These are phyloP conservation scores for Petrosia ficiformis DNA, from an alignment of 37 sponge, comb jelly and placozoan species.

Conservation along the genomic window DNA sequence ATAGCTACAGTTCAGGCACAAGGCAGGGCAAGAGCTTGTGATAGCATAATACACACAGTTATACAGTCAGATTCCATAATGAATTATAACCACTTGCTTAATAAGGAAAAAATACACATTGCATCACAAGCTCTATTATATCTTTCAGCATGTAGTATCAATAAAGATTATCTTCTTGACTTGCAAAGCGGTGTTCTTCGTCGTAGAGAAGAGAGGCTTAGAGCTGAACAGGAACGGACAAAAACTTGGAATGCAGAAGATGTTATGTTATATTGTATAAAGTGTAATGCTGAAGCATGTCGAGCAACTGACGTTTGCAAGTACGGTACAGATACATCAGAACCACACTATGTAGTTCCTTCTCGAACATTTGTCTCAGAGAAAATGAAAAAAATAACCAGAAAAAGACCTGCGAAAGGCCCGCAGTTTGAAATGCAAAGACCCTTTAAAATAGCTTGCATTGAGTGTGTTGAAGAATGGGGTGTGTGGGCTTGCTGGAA, in stretches of 20 bases:
- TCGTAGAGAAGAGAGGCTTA: constrained; percentile 1
- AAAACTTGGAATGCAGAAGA: neutral
- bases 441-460: constrained; percentile 46
- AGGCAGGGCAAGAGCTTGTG: constrained; percentile 61
- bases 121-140: constrained; percentile 10
- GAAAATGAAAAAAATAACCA: neutral
- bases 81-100: constrained; percentile 22
- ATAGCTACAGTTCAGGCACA: constrained; percentile 64
- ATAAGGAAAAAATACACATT: constrained; percentile 34
- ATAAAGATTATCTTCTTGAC: constrained; percentile 1
- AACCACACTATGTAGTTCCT: constrained; percentile 38
- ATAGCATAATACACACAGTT: constrained; percentile 40
- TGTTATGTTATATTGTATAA: constrained; percentile 37
- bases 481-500: constrained; percentile 47
- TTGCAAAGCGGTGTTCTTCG: constrained; percentile 24
- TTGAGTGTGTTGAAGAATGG: constrained; percentile 39
- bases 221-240: neutral
- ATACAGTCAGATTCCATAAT: constrained; percentile 27
- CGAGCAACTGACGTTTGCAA: constrained; percentile 44
- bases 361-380: neutral
- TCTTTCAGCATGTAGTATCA: neutral
- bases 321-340: neutral
- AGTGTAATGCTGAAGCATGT: constrained; percentile 43
- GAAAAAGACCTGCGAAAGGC: neutral
- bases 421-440: constrained; percentile 8